Percentiles rank a stretch among this genome's conserved stretches.
Conservation (phyloP, 2,113 vertebrate genomes). For the Cisticola juncidis region DNA sequence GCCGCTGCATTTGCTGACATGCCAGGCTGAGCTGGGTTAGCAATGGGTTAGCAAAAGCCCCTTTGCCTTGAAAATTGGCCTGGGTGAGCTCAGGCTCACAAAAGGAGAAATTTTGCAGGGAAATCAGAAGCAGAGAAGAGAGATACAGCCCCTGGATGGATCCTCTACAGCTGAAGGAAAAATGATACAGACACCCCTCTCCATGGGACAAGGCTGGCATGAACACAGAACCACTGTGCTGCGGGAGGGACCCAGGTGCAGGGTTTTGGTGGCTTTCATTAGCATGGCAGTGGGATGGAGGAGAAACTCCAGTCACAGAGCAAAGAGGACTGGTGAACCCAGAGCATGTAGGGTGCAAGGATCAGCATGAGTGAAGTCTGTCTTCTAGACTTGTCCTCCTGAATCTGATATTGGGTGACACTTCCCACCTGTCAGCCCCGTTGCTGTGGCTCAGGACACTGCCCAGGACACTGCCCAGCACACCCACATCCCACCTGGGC, state of each 20-base stretch:
- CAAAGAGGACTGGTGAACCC: fast-evolving
- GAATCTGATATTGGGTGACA: background rate
- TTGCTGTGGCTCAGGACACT: background rate
- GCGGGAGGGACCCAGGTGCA: background rate
- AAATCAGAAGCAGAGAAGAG: background rate
- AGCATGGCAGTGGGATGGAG: background rate
- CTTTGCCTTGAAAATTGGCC: background rate
- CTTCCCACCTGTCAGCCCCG: background rate
- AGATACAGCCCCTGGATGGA: background rate
- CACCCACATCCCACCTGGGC: background rate
- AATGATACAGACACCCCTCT: background rate
- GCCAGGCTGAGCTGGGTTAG: background rate
- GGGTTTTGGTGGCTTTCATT: background rate
- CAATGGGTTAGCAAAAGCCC: background rate
- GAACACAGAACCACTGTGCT: background rate
- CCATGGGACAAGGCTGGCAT: background rate
- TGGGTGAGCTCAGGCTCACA: background rate
- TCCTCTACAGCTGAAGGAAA: background rate
- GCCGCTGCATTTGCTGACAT: fast-evolving
- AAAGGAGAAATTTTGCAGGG: background rate
- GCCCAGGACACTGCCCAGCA: background rate
- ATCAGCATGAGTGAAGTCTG: background rate
- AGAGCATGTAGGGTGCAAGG: background rate
- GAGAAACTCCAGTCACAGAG: background rate
- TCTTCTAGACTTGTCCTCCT: background rate